phyloP scores from a whole-genome alignment of 2,888 invertebrate species.

The Pherbina coryleti region DNA sequence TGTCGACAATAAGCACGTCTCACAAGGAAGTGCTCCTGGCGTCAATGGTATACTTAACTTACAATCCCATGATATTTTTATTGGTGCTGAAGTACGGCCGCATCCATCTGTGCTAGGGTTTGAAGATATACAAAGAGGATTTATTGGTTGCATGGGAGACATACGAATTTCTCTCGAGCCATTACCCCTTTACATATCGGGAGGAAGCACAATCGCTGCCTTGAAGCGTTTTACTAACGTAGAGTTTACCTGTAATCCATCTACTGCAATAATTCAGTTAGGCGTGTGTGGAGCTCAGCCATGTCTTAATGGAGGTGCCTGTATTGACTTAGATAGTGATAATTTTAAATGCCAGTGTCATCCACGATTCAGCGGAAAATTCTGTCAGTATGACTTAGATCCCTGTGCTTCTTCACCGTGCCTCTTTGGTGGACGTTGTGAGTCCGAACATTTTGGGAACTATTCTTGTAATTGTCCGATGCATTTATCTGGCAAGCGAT shows the following conservation, averaged over 20 bases:
- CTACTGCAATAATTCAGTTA: slow-evolving; percentile 72
- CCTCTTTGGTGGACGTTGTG: slow-evolving; percentile 84
- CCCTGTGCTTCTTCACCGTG: slow-evolving; percentile 92
- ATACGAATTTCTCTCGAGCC: slow-evolving; percentile 81
- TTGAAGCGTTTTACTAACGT: slow-evolving; percentile 79
- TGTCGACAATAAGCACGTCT: slow-evolving; percentile 81
- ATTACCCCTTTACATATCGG: slow-evolving; percentile 81
- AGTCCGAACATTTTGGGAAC: slow-evolving; percentile 73
- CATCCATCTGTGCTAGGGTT: slow-evolving; percentile 81
- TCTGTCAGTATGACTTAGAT: slow-evolving; percentile 88
- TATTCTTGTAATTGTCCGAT: slow-evolving; percentile 83
- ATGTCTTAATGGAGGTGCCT: slow-evolving; percentile 82
- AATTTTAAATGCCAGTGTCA: slow-evolving; percentile 85
- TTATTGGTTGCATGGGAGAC: slow-evolving; percentile 92
- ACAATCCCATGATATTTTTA: slow-evolving; percentile 84
- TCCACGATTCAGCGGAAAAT: slow-evolving; percentile 79
- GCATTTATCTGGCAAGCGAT: slow-evolving; percentile 81
- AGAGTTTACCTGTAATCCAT: slow-evolving; percentile 78
- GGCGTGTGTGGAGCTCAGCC: slow-evolving; percentile 83
- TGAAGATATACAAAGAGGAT: slow-evolving; percentile 85
- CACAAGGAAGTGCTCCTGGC: slow-evolving; percentile 84
- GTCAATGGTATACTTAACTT: slow-evolving; percentile 87
- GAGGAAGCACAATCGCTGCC: slow-evolving; percentile 75
- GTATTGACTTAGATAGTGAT: slow-evolving; percentile 74
- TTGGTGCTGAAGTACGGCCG: slow-evolving; percentile 85